These are phyloP conservation scores for Axea sp. DNA, from an alignment of 2,888 invertebrate genomes.

Conservation along the genomic window DNA sequence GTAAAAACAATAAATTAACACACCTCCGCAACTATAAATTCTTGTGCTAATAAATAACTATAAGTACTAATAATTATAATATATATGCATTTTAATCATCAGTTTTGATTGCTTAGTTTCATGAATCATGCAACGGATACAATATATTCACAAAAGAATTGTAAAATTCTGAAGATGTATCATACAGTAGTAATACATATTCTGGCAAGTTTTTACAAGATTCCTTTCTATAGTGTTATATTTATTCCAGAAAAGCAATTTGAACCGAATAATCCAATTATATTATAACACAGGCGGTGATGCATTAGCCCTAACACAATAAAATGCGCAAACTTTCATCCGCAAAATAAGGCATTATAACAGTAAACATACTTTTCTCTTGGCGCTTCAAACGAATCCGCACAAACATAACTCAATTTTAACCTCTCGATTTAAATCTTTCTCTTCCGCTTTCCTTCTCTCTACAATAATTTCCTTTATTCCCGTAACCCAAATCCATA, in stretches of 20 bases:
- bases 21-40: too few species aligned
- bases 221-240: not conserved
- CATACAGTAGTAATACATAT: too few species aligned
- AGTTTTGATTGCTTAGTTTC: slow-evolving; percentile 8
- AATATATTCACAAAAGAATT: too few species aligned
- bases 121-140: too few species aligned
- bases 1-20: too few species aligned
- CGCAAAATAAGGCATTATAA: slow-evolving; percentile 37
- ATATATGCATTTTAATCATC: too few species aligned
- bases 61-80: too few species aligned
- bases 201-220: slow-evolving; percentile 3
- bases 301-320: slow-evolving; percentile 9
- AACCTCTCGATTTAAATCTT: slow-evolving; percentile 55
- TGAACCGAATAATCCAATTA: slow-evolving; percentile 21
- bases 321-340: slow-evolving; percentile 13
- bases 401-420: slow-evolving; percentile 50
- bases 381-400: slow-evolving; percentile 30
- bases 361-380: slow-evolving; percentile 42
- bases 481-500: slow-evolving; percentile 55
- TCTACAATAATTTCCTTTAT: slow-evolving; percentile 51
- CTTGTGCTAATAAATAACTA: too few species aligned
- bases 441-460: slow-evolving; percentile 36
- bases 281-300: not conserved
- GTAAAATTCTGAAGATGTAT: too few species aligned
- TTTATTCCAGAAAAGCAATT: slow-evolving; percentile 1